Percentiles rank a stretch among this genome's conserved stretches.
These are phyloP conservation scores for Anguilla megastoma DNA, from an alignment of 2,797 vertebrate species.

Conservation along the genomic window DNA sequence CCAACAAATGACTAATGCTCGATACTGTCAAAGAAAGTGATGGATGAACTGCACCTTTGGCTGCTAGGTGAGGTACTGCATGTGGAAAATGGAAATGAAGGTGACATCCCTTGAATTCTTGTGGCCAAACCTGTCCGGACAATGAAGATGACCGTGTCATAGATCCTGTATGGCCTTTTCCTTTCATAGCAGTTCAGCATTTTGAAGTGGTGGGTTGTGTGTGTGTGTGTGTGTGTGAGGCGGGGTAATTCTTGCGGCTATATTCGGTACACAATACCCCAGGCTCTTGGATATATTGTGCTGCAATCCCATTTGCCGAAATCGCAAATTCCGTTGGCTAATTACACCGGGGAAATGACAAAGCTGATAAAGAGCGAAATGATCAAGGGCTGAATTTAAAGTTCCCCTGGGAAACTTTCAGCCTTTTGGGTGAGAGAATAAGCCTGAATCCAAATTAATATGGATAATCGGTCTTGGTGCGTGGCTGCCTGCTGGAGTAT, in stretches of 20 bases:
- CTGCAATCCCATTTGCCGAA: not conserved
- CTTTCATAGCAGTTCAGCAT: not conserved
- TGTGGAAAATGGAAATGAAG: not conserved
- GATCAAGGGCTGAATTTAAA: not conserved
- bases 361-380: not conserved
- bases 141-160: not conserved
- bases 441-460: not conserved
- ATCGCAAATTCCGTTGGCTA: not conserved
- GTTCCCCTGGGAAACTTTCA: not conserved
- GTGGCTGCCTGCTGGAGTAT: not conserved
- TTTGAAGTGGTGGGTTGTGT: not conserved
- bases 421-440: not conserved
- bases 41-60: constrained; percentile 6
- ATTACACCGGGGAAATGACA: not conserved
- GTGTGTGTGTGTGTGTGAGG: not conserved
- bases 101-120: not conserved
- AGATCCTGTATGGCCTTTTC: not conserved
- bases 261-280: not conserved
- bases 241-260: not conserved
- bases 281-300: not conserved
- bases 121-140: not conserved
- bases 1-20: not conserved
- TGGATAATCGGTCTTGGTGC: not conserved
- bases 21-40: not conserved
- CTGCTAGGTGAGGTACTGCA: not conserved